phyloP scores from a whole-genome alignment of 2,113 vertebrate species.

The Hucho hucho region DNA sequence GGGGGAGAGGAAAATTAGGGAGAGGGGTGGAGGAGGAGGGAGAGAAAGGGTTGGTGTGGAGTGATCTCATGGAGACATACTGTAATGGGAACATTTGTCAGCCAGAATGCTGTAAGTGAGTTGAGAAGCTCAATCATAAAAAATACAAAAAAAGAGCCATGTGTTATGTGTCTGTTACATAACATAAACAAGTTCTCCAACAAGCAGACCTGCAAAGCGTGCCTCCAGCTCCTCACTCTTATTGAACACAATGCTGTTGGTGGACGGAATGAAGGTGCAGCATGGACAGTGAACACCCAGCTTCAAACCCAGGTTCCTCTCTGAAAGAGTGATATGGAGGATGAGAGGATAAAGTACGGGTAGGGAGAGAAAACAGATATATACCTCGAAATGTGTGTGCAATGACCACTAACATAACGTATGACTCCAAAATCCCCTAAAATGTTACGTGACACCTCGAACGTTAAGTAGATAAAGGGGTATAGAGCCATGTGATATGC shows the following conservation, averaged over 20 bases:
- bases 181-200: background rate
- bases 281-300: slow-evolving; percentile 97
- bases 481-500: background rate
- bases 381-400: background rate
- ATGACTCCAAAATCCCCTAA: no score
- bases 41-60: background rate
- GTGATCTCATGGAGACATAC: no score
- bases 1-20: background rate
- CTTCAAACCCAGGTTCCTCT: slow-evolving; percentile 94
- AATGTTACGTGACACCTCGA: background rate
- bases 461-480: background rate
- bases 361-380: background rate
- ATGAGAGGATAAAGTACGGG: slow-evolving; percentile 3
- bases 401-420: background rate
- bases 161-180: no score
- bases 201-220: slow-evolving; percentile 88
- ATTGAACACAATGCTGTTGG: slow-evolving; percentile 97
- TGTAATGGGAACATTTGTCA: no score
- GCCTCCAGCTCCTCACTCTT: slow-evolving; percentile 96
- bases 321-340: slow-evolving; percentile 61
- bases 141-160: no score
- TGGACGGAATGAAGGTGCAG: slow-evolving; percentile 93
- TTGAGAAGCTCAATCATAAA: background rate
- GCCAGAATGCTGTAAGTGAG: background rate
- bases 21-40: background rate